Base-by-base conservation (phyloP, 2,888 invertebrate genomes). In the Drosophila fungiperda region DNA sequence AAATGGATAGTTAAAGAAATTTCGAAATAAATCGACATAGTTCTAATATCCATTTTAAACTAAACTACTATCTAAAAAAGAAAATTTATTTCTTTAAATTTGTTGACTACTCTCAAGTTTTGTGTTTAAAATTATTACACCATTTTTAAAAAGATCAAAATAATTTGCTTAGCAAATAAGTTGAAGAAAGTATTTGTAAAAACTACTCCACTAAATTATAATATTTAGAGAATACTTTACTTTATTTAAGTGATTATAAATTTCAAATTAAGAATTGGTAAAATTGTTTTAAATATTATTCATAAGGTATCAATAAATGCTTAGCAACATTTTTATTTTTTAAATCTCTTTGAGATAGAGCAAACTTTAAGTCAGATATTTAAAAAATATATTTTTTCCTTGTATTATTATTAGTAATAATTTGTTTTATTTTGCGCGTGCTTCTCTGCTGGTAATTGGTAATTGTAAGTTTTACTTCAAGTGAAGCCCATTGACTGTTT, bases 401-500 rank as follows among this genome's bases (percentile, higher is more conserved):
- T 45, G 1, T 15, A 15, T 3, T 45, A 4, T 23, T n/a, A 15
- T 50, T 40, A 40, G 23, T 4, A 26, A 23, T 5, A 2, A 5
- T 33, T 36, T n/a, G 1, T 38, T 32, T 52, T 45, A 35, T 17
- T 17, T 17, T 1, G 11, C 15, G 17, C 35, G 17, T n/a, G n/a
- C 15, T 26, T 32, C 29, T 11, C 38, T 15, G 15, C 8, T 45
- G 45, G 45, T 23, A 52, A 23, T 50, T 36, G 49, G 38, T 15
- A 32, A 15, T 23, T 23, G 15, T 23, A 23, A 4, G 33, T 58
- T 64, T 42, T n/a, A 26, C 45, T 49, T 20, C 26, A 36, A 65
- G 42, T 59, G 86, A 88, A 87, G 86, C 88, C 86, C 55, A 71
- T 61, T 83, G 82, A 86, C 70, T 87, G 86, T 54, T 62, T 67